Percentiles rank a stretch among this genome's conserved stretches.
phyloP scores from a whole-genome alignment of 2,888 invertebrate genomes.

The Phaonia tiefii region DNA sequence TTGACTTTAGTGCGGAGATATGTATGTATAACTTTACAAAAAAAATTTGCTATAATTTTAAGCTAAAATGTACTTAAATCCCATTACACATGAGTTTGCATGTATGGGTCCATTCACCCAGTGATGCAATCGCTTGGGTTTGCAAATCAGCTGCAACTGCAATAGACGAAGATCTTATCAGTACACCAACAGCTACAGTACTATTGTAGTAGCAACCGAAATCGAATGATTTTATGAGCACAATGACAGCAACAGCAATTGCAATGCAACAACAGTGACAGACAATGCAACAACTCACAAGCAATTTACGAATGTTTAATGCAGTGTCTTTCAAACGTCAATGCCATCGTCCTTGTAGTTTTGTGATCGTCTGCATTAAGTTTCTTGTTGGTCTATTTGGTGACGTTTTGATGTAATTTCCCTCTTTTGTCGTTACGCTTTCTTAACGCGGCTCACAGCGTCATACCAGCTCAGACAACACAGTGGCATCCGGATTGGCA shows the following conservation, averaged over 20 bases:
- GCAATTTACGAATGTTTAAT: neutral
- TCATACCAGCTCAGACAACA: neutral
- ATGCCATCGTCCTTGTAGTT: neutral
- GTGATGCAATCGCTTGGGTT: too few relatives aligned
- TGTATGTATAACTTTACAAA: too few relatives aligned
- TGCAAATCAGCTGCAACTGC: too few relatives aligned
- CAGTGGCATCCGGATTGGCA: neutral
- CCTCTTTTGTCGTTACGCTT: neutral
- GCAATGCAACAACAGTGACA: neutral
- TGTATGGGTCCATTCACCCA: too few relatives aligned
- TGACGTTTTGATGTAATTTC: neutral
- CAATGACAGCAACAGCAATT: conserved; percentile 18
- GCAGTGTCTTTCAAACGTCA: too few relatives aligned
- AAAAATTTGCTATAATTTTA: too few relatives aligned
- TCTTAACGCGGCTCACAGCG: neutral
- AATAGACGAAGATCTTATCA: too few relatives aligned
- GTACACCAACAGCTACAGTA: too few relatives aligned
- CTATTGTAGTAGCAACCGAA: neutral
- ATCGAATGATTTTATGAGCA: conserved; percentile 33
- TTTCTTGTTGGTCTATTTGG: conserved; percentile 6
- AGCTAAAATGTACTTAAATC: too few relatives aligned
- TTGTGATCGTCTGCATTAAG: neutral
- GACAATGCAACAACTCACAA: neutral
- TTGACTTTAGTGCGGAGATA: too few relatives aligned
- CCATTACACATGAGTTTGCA: too few relatives aligned